phyloP scores from a whole-genome alignment of 2,888 invertebrate species.

The Dioctria linearis region DNA sequence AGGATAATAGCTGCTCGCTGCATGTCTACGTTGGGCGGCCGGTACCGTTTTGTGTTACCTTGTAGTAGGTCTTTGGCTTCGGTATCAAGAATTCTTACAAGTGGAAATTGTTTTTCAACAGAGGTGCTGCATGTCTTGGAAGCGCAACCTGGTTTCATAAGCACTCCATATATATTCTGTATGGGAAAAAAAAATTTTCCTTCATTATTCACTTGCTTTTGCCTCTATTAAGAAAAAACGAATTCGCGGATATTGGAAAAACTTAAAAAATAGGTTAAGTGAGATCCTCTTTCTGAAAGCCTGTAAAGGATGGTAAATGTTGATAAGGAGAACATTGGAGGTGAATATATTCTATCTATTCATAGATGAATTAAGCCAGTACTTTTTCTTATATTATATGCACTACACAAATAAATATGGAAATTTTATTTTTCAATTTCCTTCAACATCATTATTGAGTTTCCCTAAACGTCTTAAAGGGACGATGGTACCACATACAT shows the following conservation, averaged over 20 bases:
- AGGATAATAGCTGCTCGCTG: slow-evolving; percentile 46
- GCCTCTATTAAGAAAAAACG: neutral
- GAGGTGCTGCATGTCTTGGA: neutral
- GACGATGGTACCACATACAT: no score
- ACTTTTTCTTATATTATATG: neutral
- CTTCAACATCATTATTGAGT: no score
- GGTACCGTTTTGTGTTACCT: slow-evolving; percentile 24
- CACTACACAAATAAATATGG: neutral
- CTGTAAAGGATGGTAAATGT: slow-evolving; percentile 32
- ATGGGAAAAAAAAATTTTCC: neutral
- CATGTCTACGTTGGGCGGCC: slow-evolving; percentile 26
- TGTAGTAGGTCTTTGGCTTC: slow-evolving; percentile 50
- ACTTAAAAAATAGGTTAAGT: slow-evolving; percentile 47
- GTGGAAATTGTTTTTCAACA: slow-evolving; percentile 44
- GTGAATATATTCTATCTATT: neutral
- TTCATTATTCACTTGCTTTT: neutral
- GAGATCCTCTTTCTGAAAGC: slow-evolving; percentile 46
- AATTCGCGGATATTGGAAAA: slow-evolving; percentile 34
- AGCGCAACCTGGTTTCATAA: slow-evolving; percentile 35
- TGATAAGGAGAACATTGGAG: slow-evolving; percentile 19
- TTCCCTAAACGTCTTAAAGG: no score
- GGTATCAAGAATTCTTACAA: slow-evolving; percentile 39
- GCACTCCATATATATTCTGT: slow-evolving; percentile 37
- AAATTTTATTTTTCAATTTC: neutral
- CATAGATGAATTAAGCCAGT: no score